Percentiles rank a stretch among this genome's conserved stretches.
Evolutionary conservation across 2,888 invertebrate genomes (phyloP).

Genomic region (Ichneumon xanthorius): DNA sequence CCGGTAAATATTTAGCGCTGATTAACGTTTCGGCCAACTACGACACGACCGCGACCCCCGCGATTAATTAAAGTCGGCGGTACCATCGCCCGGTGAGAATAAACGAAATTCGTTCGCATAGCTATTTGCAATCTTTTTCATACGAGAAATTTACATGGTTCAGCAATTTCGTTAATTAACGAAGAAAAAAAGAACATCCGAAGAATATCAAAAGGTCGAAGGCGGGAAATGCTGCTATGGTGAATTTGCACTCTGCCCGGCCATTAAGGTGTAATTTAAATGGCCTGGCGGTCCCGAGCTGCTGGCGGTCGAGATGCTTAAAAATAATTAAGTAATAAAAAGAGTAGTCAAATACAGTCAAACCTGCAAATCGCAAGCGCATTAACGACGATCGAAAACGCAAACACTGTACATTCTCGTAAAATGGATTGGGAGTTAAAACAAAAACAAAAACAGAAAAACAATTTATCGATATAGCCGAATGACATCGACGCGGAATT

Average conservation of each 20-base stretch:
- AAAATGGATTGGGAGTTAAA: not conserved
- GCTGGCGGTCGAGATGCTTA: not conserved
- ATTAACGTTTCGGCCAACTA: constrained; percentile 10
- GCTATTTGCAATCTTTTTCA: constrained; percentile 4
- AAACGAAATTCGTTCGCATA: not conserved
- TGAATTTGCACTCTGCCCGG: constrained; percentile 19
- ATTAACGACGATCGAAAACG: too few relatives aligned
- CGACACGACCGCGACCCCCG: not conserved
- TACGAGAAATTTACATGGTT: constrained; percentile 33
- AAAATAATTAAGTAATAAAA: not conserved
- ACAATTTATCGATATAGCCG: not conserved
- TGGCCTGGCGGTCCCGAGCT: too few relatives aligned
- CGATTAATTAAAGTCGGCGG: constrained; percentile 35
- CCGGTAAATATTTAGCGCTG: constrained; percentile 9
- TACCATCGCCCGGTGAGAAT: not conserved
- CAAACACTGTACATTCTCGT: not conserved
- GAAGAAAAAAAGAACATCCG: constrained; percentile 3
- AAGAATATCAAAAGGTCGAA: constrained; percentile 5
- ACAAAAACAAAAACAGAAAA: too few relatives aligned
- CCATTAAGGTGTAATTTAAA: constrained; percentile 36
- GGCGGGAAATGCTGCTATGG: constrained; percentile 9
- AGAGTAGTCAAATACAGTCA: not conserved
- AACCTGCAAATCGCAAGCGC: too few relatives aligned
- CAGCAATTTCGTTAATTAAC: constrained; percentile 40
- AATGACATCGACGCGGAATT: not conserved